Evolutionary conservation across 2,113 vertebrate species (phyloP).

Genomic region (Brachionichthys hirsutus): DNA sequence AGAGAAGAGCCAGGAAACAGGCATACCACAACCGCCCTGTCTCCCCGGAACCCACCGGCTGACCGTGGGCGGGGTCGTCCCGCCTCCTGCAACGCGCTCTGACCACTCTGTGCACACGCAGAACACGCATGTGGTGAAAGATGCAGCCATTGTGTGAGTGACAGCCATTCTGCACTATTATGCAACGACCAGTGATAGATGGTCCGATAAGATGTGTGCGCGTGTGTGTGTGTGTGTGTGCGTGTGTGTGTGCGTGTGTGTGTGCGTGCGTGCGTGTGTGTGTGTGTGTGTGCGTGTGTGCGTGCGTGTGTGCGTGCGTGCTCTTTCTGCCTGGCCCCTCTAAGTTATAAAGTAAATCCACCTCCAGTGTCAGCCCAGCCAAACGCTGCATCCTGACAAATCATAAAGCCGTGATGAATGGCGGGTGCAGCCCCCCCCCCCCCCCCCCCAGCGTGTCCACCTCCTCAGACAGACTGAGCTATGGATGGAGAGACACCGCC

Average conservation of each 20-base stretch:
- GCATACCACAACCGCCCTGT: conserved; percentile 17
- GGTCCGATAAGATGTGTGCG: too few species aligned
- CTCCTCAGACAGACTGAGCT: conserved; percentile 48
- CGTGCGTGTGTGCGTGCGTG: conserved; percentile 13
- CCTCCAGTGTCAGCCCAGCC: conserved; percentile 33
- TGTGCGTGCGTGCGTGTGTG: neutral
- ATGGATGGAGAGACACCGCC: conserved; percentile 52
- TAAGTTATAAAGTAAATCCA: conserved; percentile 41
- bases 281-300: conserved; percentile 12
- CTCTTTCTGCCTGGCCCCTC: conserved; percentile 2
- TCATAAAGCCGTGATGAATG: conserved; percentile 67
- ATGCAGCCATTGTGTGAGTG: conserved; percentile 31
- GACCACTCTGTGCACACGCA: neutral
- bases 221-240: neutral
- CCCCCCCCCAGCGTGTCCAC: conserved; percentile 32
- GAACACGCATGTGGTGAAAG: neutral
- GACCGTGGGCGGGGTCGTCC: neutral
- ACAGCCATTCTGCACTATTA: conserved; percentile 49
- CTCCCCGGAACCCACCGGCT: conserved; percentile 1
- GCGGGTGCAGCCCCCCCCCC: conserved; percentile 53
- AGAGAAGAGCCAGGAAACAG: conserved; percentile 34
- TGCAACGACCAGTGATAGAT: conserved; percentile 41
- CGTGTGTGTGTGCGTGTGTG: conserved; percentile 15
- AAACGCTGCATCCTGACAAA: conserved; percentile 57
- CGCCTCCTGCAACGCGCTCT: too few species aligned